These are phyloP conservation scores for Harpalus rufipes DNA, from an alignment of 2,888 invertebrate genomes.

Conservation along the genomic window DNA sequence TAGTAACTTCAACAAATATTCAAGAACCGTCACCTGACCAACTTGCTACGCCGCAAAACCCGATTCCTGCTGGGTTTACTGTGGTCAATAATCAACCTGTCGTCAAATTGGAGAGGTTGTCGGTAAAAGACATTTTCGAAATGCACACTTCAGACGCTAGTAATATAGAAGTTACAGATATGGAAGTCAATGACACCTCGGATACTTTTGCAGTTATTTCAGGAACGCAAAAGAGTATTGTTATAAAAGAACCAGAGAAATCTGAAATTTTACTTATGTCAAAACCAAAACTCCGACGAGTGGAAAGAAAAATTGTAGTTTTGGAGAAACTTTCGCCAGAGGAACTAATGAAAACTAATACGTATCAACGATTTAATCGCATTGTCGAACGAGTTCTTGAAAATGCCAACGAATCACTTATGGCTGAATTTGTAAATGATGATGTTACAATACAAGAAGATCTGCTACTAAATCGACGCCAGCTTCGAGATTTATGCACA, in stretches of 20 bases:
- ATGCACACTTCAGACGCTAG: conserved; percentile 83
- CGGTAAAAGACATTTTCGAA: conserved; percentile 80
- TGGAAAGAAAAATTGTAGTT: conserved; percentile 90
- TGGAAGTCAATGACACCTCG: conserved; percentile 79
- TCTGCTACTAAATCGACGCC: conserved; percentile 90
- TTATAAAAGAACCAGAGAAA: conserved; percentile 74
- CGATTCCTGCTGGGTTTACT: conserved; percentile 63
- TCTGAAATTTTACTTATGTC: conserved; percentile 75
- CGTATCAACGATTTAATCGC: conserved; percentile 95
- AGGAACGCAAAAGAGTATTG: conserved; percentile 73
- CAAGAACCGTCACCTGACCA: conserved; percentile 81
- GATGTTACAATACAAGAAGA: conserved; percentile 88
- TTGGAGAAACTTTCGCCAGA: conserved; percentile 91
- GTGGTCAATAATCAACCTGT: conserved; percentile 77
- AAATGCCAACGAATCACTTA: conserved; percentile 91
- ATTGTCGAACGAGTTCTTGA: conserved; percentile 96
- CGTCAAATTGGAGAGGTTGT: conserved; percentile 82
- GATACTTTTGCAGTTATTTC: conserved; percentile 75
- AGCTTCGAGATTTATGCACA: conserved; percentile 92
- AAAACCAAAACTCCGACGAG: conserved; percentile 90
- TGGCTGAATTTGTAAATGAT: conserved; percentile 86
- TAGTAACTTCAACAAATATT: conserved; percentile 61
- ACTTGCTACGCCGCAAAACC: conserved; percentile 77
- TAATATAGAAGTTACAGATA: conserved; percentile 80
- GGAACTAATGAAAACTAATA: conserved; percentile 97